phyloP scores from a whole-genome alignment of 2,797 vertebrate genomes.

The Danio tinwini region DNA sequence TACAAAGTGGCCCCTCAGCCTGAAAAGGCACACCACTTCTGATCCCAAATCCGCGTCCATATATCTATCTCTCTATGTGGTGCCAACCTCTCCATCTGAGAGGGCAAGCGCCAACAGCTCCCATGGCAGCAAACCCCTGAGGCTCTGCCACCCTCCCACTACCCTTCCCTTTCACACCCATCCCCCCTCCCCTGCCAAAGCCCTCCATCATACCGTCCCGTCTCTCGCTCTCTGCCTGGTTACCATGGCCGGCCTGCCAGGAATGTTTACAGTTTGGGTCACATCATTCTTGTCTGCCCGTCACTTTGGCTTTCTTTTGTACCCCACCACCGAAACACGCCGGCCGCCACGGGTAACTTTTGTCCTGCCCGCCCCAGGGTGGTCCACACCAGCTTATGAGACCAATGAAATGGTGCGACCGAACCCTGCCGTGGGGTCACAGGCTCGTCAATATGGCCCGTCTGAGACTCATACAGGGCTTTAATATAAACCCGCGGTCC shows the following conservation, averaged over 20 bases:
- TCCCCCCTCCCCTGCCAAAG: constrained; percentile 2
- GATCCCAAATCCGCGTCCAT: not conserved
- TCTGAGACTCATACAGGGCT: constrained; percentile 44
- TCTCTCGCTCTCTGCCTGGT: constrained; percentile 36
- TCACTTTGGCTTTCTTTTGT: constrained; percentile 45
- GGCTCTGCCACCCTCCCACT: constrained; percentile 57
- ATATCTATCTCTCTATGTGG: constrained; percentile 24
- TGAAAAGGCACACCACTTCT: constrained; percentile 2
- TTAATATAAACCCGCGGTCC: constrained; percentile 54
- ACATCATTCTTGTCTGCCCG: constrained; percentile 57
- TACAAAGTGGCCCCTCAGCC: not conserved
- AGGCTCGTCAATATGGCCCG: constrained; percentile 53
- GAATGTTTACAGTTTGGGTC: constrained; percentile 84
- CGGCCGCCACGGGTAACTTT: constrained; percentile 58
- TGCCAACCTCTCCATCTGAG: constrained; percentile 61
- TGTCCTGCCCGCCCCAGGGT: constrained; percentile 48
- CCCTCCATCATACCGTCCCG: constrained; percentile 33
- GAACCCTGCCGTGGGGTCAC: constrained; percentile 56
- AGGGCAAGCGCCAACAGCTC: constrained; percentile 73
- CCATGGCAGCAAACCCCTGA: constrained; percentile 60
- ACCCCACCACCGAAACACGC: constrained; percentile 31
- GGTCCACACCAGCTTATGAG: constrained; percentile 48
- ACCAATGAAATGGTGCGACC: constrained; percentile 51
- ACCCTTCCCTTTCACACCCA: constrained; percentile 49
- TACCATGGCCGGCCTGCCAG: constrained; percentile 60